phyloP scores from a whole-genome alignment of 2,113 vertebrate genomes.

The Hiodon tergisus region DNA sequence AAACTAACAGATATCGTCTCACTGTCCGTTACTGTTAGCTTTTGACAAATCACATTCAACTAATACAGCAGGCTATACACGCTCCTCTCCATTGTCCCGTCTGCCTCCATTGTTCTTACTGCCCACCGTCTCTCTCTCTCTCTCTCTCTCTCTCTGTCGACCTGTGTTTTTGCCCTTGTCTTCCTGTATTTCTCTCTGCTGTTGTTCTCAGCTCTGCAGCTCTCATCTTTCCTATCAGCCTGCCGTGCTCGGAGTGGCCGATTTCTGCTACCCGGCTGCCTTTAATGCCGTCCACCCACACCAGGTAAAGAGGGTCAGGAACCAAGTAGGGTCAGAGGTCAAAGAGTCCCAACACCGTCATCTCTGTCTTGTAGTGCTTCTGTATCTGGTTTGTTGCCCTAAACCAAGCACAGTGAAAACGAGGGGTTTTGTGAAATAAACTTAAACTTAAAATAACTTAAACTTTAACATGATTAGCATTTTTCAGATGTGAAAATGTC shows the following conservation, averaged over 20 bases:
- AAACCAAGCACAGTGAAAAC: too few species aligned
- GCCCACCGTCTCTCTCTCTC: not conserved
- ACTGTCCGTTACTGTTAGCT: not conserved
- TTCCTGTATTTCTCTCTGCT: constrained; percentile 49
- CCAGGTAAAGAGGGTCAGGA: constrained; percentile 70
- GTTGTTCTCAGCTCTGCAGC: constrained; percentile 78
- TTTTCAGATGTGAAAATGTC: too few species aligned
- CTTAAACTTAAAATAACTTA: too few species aligned
- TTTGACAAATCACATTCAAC: not conserved
- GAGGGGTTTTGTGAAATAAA: too few species aligned
- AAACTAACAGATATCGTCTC: not conserved
- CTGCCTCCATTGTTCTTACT: not conserved
- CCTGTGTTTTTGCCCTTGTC: constrained; percentile 1
- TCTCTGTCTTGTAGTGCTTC: too few species aligned
- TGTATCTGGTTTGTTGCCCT: not conserved
- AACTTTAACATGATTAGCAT: too few species aligned
- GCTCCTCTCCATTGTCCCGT: not conserved
- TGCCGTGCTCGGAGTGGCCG: constrained; percentile 72
- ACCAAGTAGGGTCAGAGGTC: not conserved
- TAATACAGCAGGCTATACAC: not conserved
- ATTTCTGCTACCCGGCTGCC: constrained; percentile 74
- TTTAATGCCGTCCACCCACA: constrained; percentile 73
- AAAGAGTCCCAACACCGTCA: not conserved
- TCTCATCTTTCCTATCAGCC: constrained; percentile 90
- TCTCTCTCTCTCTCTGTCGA: not conserved